Evolutionary conservation across 1,140 invertebrate species (phyloP).

Genomic region (Drosophila busckii): DNA sequence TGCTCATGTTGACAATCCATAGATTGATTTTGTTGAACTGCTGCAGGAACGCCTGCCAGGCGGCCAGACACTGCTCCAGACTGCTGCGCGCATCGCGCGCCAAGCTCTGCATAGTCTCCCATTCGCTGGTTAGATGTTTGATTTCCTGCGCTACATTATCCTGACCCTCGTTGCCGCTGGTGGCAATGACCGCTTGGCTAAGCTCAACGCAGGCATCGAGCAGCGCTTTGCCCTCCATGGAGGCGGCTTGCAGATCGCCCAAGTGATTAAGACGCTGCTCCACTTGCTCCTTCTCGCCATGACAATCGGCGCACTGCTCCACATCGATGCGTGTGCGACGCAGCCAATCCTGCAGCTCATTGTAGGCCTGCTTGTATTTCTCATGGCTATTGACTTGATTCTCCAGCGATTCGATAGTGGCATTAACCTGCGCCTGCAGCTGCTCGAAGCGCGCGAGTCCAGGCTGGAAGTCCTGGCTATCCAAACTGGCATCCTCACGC

Average conservation of each 20-base stretch:
- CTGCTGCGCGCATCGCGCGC: constrained; percentile 88
- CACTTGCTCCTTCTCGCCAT: constrained; percentile 88
- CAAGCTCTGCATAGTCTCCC: constrained; percentile 91
- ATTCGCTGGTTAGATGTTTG: constrained; percentile 90
- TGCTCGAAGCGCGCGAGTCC: constrained; percentile 86
- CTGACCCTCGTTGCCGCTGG: constrained; percentile 92
- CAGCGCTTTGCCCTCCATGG: constrained; percentile 86
- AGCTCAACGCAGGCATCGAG: constrained; percentile 87
- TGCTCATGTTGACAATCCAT: constrained; percentile 88
- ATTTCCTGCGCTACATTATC: constrained; percentile 91
- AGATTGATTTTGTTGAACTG: constrained; percentile 87
- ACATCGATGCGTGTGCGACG: constrained; percentile 89
- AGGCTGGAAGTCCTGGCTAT: constrained; percentile 84
- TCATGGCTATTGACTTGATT: constrained; percentile 92
- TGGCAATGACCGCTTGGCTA: constrained; percentile 88
- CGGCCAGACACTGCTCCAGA: constrained; percentile 88
- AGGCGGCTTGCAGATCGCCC: constrained; percentile 83
- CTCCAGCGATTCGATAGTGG: constrained; percentile 86
- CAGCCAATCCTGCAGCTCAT: constrained; percentile 93
- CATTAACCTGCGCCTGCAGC: constrained; percentile 83
- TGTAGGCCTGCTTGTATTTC: constrained; percentile 89
- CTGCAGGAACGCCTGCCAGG: constrained; percentile 91
- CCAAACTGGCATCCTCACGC: constrained; percentile 83
- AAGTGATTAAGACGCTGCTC: constrained; percentile 87
- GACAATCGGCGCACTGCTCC: constrained; percentile 90